Conservation (phyloP, 2,113 vertebrate genomes). For the Falcunculus frontatus region DNA sequence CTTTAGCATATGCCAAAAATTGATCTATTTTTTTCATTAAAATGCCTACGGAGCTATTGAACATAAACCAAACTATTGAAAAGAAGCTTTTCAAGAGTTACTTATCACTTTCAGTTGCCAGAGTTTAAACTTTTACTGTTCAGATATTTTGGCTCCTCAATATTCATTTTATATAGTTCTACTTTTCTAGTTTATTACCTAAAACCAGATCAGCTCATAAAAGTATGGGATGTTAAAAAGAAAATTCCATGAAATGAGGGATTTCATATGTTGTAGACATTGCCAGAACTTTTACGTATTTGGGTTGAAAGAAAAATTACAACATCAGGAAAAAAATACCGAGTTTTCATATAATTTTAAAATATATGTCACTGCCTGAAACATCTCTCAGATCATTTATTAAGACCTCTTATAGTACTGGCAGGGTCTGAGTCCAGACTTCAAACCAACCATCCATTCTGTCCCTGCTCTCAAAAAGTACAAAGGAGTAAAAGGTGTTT, state of each 20-base stretch:
- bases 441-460: background rate
- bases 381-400: background rate
- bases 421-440: background rate
- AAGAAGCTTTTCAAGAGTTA: background rate
- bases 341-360: background rate
- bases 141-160: background rate
- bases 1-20: background rate
- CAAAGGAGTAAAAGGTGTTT: background rate
- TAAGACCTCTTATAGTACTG: background rate
- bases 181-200: constrained; percentile 14
- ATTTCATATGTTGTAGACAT: background rate
- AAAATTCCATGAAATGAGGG: background rate
- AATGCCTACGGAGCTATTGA: background rate
- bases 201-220: background rate
- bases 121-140: background rate
- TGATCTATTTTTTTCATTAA: background rate
- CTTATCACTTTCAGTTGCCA: background rate
- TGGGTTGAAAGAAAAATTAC: background rate
- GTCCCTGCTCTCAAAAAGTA: background rate
- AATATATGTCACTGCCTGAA: background rate
- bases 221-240: background rate
- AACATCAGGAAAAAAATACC: background rate
- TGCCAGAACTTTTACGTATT: background rate
- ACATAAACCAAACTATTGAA: background rate
- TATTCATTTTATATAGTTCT: background rate